A percentile compares a stretch with the other conserved stretches of the same genome.
Evolutionary conservation across 2,888 invertebrate species (phyloP).

Genomic region (Eristalis pertinax): DNA sequence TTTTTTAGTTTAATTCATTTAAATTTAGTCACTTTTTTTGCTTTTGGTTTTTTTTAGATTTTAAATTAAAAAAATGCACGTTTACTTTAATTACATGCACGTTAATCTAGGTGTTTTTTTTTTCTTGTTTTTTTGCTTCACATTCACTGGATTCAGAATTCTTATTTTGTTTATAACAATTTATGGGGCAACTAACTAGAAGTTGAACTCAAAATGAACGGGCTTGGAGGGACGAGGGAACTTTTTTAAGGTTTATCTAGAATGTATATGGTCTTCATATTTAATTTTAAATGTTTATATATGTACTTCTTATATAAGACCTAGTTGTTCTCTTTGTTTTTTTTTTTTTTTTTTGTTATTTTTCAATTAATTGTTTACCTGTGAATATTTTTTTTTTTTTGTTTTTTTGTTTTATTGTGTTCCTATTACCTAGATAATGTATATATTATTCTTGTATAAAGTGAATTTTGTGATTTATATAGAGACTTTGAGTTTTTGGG

Average conservation of each 20-base stretch:
- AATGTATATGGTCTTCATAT: constrained; percentile 32
- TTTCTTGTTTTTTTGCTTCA: too few relatives aligned
- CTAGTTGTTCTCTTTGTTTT: constrained; percentile 56
- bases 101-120: background rate
- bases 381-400: background rate
- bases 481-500: background rate
- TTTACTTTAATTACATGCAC: constrained; percentile 20
- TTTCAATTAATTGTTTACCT: constrained; percentile 37
- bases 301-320: constrained; percentile 58
- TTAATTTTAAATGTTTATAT: constrained; percentile 29
- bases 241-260: constrained; percentile 4
- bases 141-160: background rate
- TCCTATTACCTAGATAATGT: constrained; percentile 47
- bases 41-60: constrained; percentile 26
- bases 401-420: constrained; percentile 44
- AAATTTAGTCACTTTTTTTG: background rate
- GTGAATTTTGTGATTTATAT: constrained; percentile 7
- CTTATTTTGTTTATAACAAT: constrained; percentile 10
- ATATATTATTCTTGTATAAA: constrained; percentile 49
- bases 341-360: constrained; percentile 18
- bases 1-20: constrained; percentile 25
- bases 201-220: background rate
- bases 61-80: constrained; percentile 12
- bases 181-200: constrained; percentile 22
- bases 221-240: background rate